Base-by-base conservation (phyloP, 2,888 invertebrate genomes). In the Tryphoninae sp. region DNA sequence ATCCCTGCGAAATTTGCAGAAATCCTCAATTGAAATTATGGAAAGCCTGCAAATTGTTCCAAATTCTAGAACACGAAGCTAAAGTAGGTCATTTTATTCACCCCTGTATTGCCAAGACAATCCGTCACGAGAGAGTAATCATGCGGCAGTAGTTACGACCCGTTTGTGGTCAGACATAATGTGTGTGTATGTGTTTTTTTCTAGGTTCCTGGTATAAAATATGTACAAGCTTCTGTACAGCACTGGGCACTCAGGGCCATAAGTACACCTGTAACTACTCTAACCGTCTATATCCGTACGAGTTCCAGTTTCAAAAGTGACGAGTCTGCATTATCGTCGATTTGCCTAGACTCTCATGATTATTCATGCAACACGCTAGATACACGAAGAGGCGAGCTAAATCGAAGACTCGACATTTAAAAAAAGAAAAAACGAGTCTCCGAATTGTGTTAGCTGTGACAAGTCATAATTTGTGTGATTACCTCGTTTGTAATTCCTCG, bases 381-480 rank as follows among this genome's bases (percentile, higher is more conserved):
- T 58, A 77, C 77, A 61, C 64, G 40, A 22, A 2, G 53, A 26
- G 51, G 13, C 19, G 42, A 51, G 26, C 22, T 59, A 45, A 33
- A 42, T 51, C 13, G 53, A 61, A 65, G 53, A 40, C 45, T 53
- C n/a, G 49, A 68, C 19, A 77, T 53, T 42, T 11, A 71, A 51
- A 58, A 61, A 67, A 45, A 61, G 7, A 45, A 58, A 19, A 19
- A 0, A 26, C 1, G 16, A 26, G 67, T 33, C 16, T 16, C 16
- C 42, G 23, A 59, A 68, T 76, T 51, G 13, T 53, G 51, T 73
- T 61, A 51, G 8, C 40, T 16, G 40, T 49, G 19, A 61, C 71
- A 78, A 67, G 62, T 74, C 81, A 75, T 78, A 78, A 78, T 78
- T 81, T 71, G 74, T 53, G 65, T 75, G 26, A 22, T 51, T 65